These are phyloP conservation scores for Monoplex corrugatus DNA, from an alignment of 2,888 invertebrate species.

Conservation along the genomic window DNA sequence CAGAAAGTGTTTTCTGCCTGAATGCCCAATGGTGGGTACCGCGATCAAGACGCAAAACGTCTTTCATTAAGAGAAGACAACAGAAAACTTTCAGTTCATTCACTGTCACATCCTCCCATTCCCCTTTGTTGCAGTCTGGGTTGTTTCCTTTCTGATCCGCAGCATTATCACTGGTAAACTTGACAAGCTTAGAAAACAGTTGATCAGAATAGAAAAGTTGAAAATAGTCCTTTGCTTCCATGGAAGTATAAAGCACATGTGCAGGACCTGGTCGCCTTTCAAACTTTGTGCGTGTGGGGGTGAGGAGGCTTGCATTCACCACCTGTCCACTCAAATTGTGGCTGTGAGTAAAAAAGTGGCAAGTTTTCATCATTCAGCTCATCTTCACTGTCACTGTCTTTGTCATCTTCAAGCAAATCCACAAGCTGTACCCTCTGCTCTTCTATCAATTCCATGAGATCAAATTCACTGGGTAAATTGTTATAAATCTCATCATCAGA, in stretches of 20 bases:
- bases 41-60: not conserved
- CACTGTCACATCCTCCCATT: slow-evolving; percentile 12
- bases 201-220: not conserved
- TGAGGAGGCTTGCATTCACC: not conserved
- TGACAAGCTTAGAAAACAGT: not conserved
- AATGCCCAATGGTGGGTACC: not conserved
- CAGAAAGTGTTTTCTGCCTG: not conserved
- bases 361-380: not conserved
- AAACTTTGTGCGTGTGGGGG: not conserved
- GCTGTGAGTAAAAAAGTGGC: not conserved
- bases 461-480: not conserved
- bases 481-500: too few species aligned
- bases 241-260: not conserved
- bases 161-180: not conserved
- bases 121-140: not conserved
- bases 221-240: not conserved
- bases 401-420: not conserved
- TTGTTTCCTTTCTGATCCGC: not conserved
- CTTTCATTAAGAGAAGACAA: not conserved
- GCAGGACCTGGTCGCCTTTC: not conserved
- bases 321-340: not conserved
- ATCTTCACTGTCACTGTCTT: not conserved
- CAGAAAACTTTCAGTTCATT: not conserved
- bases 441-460: too few species aligned
- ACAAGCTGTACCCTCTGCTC: too few species aligned